Evolutionary conservation across 2,113 vertebrate genomes (phyloP).

Genomic region (Hassar affinis): DNA sequence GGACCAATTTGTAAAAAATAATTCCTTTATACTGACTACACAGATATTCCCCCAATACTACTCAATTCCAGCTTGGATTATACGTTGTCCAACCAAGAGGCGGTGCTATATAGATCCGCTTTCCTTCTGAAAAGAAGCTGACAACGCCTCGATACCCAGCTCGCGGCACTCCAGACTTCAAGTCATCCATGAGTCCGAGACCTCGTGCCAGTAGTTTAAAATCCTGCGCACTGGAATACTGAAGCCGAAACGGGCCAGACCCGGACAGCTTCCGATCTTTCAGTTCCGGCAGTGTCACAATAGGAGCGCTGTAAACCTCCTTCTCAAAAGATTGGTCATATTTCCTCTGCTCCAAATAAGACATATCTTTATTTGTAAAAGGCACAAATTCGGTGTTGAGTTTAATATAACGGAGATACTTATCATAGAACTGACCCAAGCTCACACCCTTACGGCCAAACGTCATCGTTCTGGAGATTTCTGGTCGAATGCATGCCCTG

Average conservation of each 20-base stretch:
- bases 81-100: slow-evolving; percentile 86
- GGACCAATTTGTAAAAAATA: not conserved
- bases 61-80: slow-evolving; percentile 86
- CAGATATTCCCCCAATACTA: not conserved
- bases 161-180: slow-evolving; percentile 92
- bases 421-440: slow-evolving; percentile 96
- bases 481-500: slow-evolving; percentile 85
- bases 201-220: slow-evolving; percentile 88
- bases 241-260: slow-evolving; percentile 76
- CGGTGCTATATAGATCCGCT: slow-evolving; percentile 85
- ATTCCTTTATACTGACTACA: not conserved
- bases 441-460: slow-evolving; percentile 93
- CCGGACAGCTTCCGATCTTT: slow-evolving; percentile 68
- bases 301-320: slow-evolving; percentile 73
- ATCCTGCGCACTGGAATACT: slow-evolving; percentile 81
- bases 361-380: slow-evolving; percentile 84
- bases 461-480: slow-evolving; percentile 88
- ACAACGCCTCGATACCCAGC: slow-evolving; percentile 90
- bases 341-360: slow-evolving; percentile 77
- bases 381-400: slow-evolving; percentile 90
- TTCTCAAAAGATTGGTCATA: slow-evolving; percentile 77
- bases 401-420: slow-evolving; percentile 91
- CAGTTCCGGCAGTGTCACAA: slow-evolving; percentile 77
- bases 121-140: slow-evolving; percentile 81
- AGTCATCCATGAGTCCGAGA: slow-evolving; percentile 90